Conservation (phyloP, 2,797 vertebrate species). For the Loris lydekkerianus region DNA sequence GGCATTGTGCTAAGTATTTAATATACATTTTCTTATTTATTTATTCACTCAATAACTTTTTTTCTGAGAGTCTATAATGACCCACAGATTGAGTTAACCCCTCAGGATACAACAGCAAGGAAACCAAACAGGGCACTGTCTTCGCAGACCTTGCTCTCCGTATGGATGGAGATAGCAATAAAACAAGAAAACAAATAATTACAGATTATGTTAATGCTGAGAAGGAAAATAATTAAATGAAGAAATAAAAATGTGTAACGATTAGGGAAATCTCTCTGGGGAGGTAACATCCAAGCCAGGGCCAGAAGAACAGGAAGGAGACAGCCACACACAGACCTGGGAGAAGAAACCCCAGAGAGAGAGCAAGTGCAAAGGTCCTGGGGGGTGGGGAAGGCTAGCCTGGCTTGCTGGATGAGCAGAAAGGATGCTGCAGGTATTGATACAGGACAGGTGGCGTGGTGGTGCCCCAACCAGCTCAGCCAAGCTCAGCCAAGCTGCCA, state of each 20-base stretch:
- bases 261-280: not conserved
- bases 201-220: not conserved
- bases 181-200: not conserved
- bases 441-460: no score
- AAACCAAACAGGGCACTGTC: not conserved
- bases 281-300: not conserved
- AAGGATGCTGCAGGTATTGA: not conserved
- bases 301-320: not conserved
- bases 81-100: not conserved
- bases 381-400: not conserved
- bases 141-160: not conserved
- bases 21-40: not conserved
- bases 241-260: not conserved
- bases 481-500: no score
- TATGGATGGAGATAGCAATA: not conserved
- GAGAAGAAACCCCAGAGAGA: not conserved
- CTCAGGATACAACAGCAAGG: not conserved
- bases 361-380: not conserved
- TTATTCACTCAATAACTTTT: not conserved
- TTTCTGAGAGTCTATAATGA: not conserved
- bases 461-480: no score
- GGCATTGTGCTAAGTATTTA: constrained; percentile 2
- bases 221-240: constrained; percentile 7
- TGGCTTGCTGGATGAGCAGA: not conserved
- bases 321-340: not conserved